Evolutionary conservation across 1,140 invertebrate genomes (phyloP).

Genomic region (Drosophila subpulchrella): DNA sequence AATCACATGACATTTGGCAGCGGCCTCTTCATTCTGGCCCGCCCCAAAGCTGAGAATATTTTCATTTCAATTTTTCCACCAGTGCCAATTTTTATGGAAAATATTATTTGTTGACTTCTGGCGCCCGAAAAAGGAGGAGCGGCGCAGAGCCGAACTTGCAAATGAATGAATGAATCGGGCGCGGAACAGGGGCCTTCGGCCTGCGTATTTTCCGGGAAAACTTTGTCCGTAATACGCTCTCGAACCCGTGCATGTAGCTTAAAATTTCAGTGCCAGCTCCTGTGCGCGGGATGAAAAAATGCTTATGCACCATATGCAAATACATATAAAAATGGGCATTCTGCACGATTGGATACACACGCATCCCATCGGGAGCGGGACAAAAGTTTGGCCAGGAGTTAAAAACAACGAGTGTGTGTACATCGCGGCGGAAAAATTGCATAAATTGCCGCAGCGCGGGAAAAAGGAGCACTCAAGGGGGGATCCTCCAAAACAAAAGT

Average conservation of each 20-base stretch:
- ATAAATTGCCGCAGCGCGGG: slow-evolving; percentile 58
- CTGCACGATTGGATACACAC: slow-evolving; percentile 69
- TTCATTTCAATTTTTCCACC: slow-evolving; percentile 71
- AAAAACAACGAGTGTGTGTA: slow-evolving; percentile 24
- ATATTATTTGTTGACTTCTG: slow-evolving; percentile 83
- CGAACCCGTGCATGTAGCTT: slow-evolving; percentile 20
- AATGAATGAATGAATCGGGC: slow-evolving; percentile 46
- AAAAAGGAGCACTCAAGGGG: slow-evolving; percentile 17
- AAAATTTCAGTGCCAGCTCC: slow-evolving; percentile 18
- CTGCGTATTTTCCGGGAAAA: slow-evolving; percentile 47
- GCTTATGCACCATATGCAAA: slow-evolving; percentile 78
- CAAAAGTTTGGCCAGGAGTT: slow-evolving; percentile 69
- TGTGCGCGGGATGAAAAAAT: slow-evolving; percentile 65
- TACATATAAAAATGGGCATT: slow-evolving; percentile 75
- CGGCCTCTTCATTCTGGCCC: slow-evolving; percentile 1
- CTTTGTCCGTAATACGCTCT: slow-evolving; percentile 56
- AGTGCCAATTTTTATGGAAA: slow-evolving; percentile 74
- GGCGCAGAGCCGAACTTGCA: slow-evolving; percentile 23
- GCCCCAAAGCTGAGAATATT: slow-evolving; percentile 50
- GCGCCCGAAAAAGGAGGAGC: slow-evolving; percentile 36
- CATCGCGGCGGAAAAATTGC: slow-evolving; percentile 48
- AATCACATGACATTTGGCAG: slow-evolving; percentile 19
- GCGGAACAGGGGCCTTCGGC: not conserved
- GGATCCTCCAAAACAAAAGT: slow-evolving; percentile 51
- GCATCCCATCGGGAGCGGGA: slow-evolving; percentile 47